Base-by-base conservation (phyloP, 2,888 invertebrate species). In the Agrochola circellaris region DNA sequence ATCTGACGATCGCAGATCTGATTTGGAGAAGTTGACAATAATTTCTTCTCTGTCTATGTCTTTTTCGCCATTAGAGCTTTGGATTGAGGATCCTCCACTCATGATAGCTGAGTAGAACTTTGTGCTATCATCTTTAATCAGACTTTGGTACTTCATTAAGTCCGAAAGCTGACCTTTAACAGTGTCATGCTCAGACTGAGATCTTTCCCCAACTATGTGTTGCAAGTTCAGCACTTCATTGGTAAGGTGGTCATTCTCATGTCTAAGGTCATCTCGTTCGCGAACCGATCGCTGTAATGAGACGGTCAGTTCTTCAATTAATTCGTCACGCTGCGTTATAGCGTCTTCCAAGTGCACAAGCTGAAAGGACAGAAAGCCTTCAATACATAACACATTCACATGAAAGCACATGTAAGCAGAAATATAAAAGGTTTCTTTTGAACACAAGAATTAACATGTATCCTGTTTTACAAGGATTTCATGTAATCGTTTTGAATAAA, bases 341-440 rank as follows among this genome's bases (percentile, higher is more conserved):
- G 98, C 98, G 88, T 97, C 97, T 93, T 98, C 98, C 93, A 98
- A 98, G 93, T 98, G 98, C 93, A 97, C 97, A 90, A 98, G 97
- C 98, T 98, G 94, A 91, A 97, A 97, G 91, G 93, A 95, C 98
- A 98, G 91, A 87, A 87, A 88, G 88, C 88, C 23, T 85, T 88
- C 76, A 82, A 89, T 88, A 90, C 91, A 91, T 89, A 83, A 87
- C 87, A 92, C 93, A 88, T 85, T 64, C 88, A 93, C 88, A 85
- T 84, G 82, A 76, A 91, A 90, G 91, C 90, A 82, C 69, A 81
- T 64, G 51, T 26, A 77, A 79, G 86, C 87, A 0, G 17, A 13
- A 51, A 58, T 48, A 68, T 60, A 8, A 15, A 30, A 62, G 15
- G 17, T 5, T 15, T 17, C 9, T 48, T n/a, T 48, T 34, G 15